Evolutionary conservation across 2,797 vertebrate genomes (phyloP).

Genomic region (Zalophus californianus): DNA sequence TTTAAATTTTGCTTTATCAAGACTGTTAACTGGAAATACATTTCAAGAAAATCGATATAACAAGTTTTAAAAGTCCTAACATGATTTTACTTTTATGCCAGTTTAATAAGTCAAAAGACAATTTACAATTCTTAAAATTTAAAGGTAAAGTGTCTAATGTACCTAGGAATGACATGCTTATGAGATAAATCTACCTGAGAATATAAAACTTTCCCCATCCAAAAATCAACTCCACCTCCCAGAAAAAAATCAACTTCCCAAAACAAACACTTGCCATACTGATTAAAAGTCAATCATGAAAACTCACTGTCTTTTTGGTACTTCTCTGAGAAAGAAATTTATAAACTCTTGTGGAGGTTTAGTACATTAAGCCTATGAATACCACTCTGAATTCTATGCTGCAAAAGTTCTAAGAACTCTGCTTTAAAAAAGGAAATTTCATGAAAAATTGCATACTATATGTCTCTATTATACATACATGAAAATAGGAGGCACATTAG

Average conservation of each 20-base stretch:
- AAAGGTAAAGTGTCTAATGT: background rate
- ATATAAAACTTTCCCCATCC: background rate
- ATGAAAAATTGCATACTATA: background rate
- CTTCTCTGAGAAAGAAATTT: background rate
- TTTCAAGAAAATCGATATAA: background rate
- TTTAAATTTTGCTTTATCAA: slow-evolving; percentile 36
- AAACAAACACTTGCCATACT: background rate
- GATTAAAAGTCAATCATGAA: background rate
- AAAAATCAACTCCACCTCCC: background rate
- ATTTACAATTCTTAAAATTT: background rate
- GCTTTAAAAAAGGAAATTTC: background rate
- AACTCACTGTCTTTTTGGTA: background rate
- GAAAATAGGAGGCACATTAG: background rate
- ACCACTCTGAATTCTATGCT: background rate
- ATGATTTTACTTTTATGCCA: slow-evolving; percentile 3
- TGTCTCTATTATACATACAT: background rate
- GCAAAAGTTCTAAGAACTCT: background rate
- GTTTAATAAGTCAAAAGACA: background rate
- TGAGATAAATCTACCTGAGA: background rate
- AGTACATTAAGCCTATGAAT: background rate
- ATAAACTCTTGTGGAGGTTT: background rate
- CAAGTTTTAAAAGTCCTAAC: slow-evolving; percentile 8
- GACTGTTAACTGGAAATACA: background rate
- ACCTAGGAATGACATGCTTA: background rate
- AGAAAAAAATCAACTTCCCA: slow-evolving; percentile 1